Base-by-base conservation (phyloP, 1,140 invertebrate genomes). In the Lepidurus packardi region DNA sequence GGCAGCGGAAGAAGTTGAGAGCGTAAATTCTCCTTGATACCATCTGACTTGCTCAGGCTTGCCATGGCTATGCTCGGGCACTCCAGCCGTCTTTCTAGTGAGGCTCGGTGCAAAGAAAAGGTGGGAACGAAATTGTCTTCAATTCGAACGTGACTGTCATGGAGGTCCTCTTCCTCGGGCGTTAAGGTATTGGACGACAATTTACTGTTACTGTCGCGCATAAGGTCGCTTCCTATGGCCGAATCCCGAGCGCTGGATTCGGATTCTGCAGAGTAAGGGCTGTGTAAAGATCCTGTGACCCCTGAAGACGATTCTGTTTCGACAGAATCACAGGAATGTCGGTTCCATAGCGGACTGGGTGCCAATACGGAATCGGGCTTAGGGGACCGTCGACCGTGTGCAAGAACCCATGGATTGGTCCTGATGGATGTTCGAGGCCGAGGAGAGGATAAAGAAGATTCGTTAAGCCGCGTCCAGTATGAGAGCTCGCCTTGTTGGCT, bases 321-420 rank as follows among this genome's bases (percentile, higher is more conserved):
- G 9, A 65, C 53, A 7, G 53, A 65, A 16, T 65, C 53, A 21
- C 53, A 65, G 21, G 53, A 65, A 13, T n/a, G 53, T 7, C 53
- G 53, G 53, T 65, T 65, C 53, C 53, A 65, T 65, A 65, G 21
- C 53, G 53, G 53, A 65, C 53, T 65, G 53, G 53, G 53, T 16
- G 53, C 16, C 53, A 65, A 16, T 1, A 16, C 53, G 53, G 53
- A 65, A 65, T 65, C 53, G 16, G 16, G 53, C 13, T 65, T 65
- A 7, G 53, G 53, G 7, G 53, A 65, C 13, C 53, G 53, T 7
- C 53, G 53, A 65, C 53, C 53, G 13, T 65, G 53, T 1, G 53
- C 41, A 7, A 73, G 79, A 13, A 80, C 77, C 79, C 79, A 80
- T 13, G 79, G 79, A 47, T 80, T 80, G 24, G 79, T 80, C 9